Evolutionary conservation across 2,888 invertebrate genomes (phyloP).

Genomic region (Philereme transversata): DNA sequence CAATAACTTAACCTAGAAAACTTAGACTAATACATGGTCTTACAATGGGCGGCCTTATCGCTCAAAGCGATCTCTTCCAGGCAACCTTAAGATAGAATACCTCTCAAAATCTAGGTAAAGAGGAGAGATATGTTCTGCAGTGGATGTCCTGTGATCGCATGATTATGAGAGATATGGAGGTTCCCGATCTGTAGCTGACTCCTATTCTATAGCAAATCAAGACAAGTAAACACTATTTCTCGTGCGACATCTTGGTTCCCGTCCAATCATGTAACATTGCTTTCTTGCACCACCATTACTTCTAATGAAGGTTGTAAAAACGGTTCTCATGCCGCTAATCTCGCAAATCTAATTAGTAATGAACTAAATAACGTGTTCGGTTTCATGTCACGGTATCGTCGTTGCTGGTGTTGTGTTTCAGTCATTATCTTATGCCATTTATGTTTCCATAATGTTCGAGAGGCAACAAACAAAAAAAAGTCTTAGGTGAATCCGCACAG

Average conservation of each 20-base stretch:
- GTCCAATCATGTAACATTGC: conserved; percentile 33
- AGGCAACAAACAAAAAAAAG: too few relatives aligned
- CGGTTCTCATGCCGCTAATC: conserved; percentile 46
- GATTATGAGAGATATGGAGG: too few relatives aligned
- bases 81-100: too few relatives aligned
- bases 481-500: too few relatives aligned
- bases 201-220: conserved; percentile 23
- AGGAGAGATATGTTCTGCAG: too few relatives aligned
- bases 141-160: too few relatives aligned
- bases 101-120: too few relatives aligned
- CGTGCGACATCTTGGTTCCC: conserved; percentile 29
- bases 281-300: conserved; percentile 39
- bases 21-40: too few relatives aligned
- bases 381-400: conserved; percentile 19
- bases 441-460: too few relatives aligned
- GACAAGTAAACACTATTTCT: conserved; percentile 29
- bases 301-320: conserved; percentile 38
- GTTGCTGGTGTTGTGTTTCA: conserved; percentile 1
- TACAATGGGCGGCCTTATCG: too few relatives aligned
- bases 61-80: too few relatives aligned
- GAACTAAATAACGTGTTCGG: conserved; percentile 42
- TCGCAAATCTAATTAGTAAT: conserved; percentile 46
- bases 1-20: too few relatives aligned
- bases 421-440: background rate
- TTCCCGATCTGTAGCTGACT: background rate